A percentile compares a stretch with the other conserved stretches of the same genome.
These are phyloP conservation scores for human (Homo sapiens) DNA, from an alignment of 2,113 vertebrate genomes.

Conservation along the genomic window DNA sequence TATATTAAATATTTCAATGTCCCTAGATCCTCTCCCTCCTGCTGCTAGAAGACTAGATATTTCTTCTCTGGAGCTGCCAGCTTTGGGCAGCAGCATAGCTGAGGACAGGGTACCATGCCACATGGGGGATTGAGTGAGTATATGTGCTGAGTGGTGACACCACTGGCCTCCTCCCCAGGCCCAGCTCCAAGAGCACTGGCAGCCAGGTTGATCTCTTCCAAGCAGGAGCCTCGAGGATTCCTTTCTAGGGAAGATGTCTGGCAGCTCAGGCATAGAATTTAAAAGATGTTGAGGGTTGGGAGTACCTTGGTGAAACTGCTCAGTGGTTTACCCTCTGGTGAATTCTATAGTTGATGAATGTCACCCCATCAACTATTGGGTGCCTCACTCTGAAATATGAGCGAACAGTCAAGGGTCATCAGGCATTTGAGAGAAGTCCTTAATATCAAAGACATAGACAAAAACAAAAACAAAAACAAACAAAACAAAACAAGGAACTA, in stretches of 20 bases:
- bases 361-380: not conserved
- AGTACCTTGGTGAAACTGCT: not conserved
- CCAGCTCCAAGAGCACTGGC: not conserved
- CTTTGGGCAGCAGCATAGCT: not conserved
- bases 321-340: not conserved
- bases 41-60: not conserved
- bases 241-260: not conserved
- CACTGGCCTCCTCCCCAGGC: no score
- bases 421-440: not conserved
- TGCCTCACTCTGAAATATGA: not conserved
- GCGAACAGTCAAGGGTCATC: not conserved
- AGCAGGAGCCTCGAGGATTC: not conserved
- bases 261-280: not conserved
- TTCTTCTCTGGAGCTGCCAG: not conserved
- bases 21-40: not conserved
- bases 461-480: not conserved
- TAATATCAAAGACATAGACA: not conserved
- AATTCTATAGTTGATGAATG: not conserved
- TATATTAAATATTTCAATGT: not conserved
- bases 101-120: rapidly evolving
- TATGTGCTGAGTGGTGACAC: not conserved
- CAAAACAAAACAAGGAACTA: not conserved
- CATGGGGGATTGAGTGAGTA: not conserved
- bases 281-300: not conserved
- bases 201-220: not conserved